These are phyloP conservation scores for Imbricaverruca yamaguchii DNA, from an alignment of 2,888 invertebrate species.

Conservation along the genomic window DNA sequence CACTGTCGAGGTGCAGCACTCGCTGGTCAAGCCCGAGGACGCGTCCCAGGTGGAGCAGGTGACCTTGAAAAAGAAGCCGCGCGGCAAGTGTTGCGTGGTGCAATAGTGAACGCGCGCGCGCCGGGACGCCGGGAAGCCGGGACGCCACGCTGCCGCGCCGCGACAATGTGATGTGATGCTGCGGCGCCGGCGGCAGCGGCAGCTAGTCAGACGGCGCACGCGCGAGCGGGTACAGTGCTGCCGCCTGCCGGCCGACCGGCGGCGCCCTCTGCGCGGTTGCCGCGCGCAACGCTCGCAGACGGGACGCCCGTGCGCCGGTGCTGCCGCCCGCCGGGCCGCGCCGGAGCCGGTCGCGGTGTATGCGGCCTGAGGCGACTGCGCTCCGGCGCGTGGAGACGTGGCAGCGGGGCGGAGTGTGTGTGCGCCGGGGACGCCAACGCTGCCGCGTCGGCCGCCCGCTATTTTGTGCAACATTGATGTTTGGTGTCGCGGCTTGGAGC, in stretches of 20 bases:
- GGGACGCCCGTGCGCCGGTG: background rate
- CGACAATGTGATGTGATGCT: background rate
- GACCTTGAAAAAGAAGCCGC: constrained; percentile 80
- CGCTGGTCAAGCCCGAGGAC: constrained; percentile 54
- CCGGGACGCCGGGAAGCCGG: no score
- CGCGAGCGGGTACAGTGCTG: background rate
- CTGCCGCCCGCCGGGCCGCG: no score
- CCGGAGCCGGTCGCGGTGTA: no score
- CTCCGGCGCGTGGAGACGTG: background rate
- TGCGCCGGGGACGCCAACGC: background rate
- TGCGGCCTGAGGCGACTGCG: no score
- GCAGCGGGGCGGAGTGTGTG: background rate
- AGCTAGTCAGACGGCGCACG: background rate
- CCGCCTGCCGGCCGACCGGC: background rate
- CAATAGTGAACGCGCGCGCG: background rate
- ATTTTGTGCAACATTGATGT: constrained; percentile 14
- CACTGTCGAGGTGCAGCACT: constrained; percentile 61
- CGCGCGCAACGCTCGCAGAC: background rate
- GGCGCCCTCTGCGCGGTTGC: constrained; percentile 5
- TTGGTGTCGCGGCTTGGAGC: background rate
- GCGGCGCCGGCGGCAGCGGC: background rate
- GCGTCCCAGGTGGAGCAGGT: constrained; percentile 77
- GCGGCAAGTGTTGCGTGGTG: constrained; percentile 73
- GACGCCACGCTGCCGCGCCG: no score
- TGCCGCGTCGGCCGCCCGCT: background rate